Base-by-base conservation (phyloP, 2,797 vertebrate species). In the Pipistrellus pygmaeus region DNA sequence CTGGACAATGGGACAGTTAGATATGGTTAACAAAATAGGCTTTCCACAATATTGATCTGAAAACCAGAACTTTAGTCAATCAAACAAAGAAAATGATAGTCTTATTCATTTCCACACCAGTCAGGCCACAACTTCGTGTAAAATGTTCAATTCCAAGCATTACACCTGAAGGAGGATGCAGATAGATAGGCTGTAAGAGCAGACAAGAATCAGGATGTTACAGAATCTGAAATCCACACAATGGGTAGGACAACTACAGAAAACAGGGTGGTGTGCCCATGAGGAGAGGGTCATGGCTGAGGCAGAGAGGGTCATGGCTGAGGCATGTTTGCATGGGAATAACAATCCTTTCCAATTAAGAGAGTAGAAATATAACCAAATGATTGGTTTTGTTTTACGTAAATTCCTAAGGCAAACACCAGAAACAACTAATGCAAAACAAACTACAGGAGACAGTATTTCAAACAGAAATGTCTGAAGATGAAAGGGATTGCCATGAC, bases 11-110 rank as follows among this genome's bases (percentile, higher is more conserved):
- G 44, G n/a, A 75, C 25, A 66, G 11, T 44, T 83, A 84, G 68
- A 55, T 64, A 85, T 15, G 3, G 78, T 75, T 48, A 41, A 57
- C 80, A 84, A 77, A 93, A 83, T 3, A 85, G 41, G 14, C 6
- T 75, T 90, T 75, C 25, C 25, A 71, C 35, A 75, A 55, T 20
- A n/a, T n/a, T 51, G n/a, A 64, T 72, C 18, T 57, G 25, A 87
- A 72, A 66, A 76, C 75, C 30, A 21, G 38, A 77, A 62, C 8
- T 85, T 77, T 48, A 72, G 62, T 75, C 51, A 84, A 30, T 55
- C 68, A 69, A 82, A 80, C 17, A 78, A 90, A 93, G 68, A 93
- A 73, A 89, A 77, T 2, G 4, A 71, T 11, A 94, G 68, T n/a
- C 55, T 69, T 64, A n/a, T 17, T 88, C 93, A 21, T 81, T 84